Evolutionary conservation across 1,140 invertebrate genomes (phyloP).

Genomic region (Drosophila santomea): DNA sequence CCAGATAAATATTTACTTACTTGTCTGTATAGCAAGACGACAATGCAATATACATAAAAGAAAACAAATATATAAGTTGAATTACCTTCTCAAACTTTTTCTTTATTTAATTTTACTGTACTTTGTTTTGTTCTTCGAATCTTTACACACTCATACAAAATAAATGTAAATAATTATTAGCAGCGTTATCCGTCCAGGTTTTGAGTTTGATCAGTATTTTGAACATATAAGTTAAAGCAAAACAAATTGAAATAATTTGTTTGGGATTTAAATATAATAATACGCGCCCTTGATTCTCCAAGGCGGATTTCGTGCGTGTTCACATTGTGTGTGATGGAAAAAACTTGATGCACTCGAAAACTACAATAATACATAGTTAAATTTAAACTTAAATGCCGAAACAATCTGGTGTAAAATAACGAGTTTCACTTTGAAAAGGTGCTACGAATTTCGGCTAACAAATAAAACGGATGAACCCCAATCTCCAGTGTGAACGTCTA

Average conservation of each 20-base stretch:
- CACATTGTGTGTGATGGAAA: slow-evolving; percentile 7
- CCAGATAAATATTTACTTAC: too few relatives aligned
- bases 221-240: slow-evolving; percentile 25
- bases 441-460: slow-evolving; percentile 30
- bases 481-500: slow-evolving; percentile 15
- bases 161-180: slow-evolving; percentile 47
- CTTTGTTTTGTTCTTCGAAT: slow-evolving; percentile 44
- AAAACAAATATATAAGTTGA: not conserved
- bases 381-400: slow-evolving; percentile 35
- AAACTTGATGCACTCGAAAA: slow-evolving; percentile 8
- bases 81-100: slow-evolving; percentile 18
- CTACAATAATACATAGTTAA: slow-evolving; percentile 23
- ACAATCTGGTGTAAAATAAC: not conserved
- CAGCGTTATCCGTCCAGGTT: slow-evolving; percentile 16
- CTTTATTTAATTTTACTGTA: slow-evolving; percentile 56
- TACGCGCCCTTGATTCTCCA: slow-evolving; percentile 33
- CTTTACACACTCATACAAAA: slow-evolving; percentile 65
- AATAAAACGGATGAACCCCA: slow-evolving; percentile 35
- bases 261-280: slow-evolving; percentile 57
- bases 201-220: slow-evolving; percentile 25
- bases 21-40: too few relatives aligned
- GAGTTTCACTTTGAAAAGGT: slow-evolving; percentile 5
- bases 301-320: slow-evolving; percentile 18
- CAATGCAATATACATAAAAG: too few relatives aligned
- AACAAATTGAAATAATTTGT: slow-evolving; percentile 35